Percentiles rank a stretch among this genome's conserved stretches.
Conservation (phyloP, 2,888 invertebrate genomes). For the Spisula solida region DNA sequence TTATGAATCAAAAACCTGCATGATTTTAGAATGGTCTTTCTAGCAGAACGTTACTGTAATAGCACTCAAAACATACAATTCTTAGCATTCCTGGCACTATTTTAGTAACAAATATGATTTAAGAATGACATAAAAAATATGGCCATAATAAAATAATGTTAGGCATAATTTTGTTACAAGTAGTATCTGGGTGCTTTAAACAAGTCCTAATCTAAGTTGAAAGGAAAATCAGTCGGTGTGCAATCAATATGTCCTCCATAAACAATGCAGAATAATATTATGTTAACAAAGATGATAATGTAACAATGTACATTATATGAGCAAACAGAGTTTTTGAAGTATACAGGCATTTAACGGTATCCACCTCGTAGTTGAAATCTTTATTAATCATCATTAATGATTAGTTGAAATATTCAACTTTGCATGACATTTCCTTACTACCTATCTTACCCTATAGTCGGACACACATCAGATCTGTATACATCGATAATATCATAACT, state of each 20-base stretch:
- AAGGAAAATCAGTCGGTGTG: neutral
- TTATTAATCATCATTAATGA: neutral
- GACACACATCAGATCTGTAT: neutral
- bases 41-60: no score
- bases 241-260: neutral
- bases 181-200: neutral
- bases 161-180: neutral
- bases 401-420: neutral
- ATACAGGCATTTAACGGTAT: neutral
- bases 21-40: no score
- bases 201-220: neutral
- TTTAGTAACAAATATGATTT: no score
- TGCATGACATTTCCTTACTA: neutral
- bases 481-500: constrained; percentile 13
- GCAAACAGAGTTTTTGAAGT: neutral
- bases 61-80: no score
- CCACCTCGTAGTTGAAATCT: neutral
- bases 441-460: neutral
- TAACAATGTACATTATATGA: neutral
- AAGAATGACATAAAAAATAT: no score
- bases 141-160: neutral
- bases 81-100: no score
- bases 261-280: neutral
- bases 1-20: no score
- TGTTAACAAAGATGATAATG: neutral